Base-by-base conservation (phyloP, 2,888 invertebrate genomes). In the Drosophila planitibia region DNA sequence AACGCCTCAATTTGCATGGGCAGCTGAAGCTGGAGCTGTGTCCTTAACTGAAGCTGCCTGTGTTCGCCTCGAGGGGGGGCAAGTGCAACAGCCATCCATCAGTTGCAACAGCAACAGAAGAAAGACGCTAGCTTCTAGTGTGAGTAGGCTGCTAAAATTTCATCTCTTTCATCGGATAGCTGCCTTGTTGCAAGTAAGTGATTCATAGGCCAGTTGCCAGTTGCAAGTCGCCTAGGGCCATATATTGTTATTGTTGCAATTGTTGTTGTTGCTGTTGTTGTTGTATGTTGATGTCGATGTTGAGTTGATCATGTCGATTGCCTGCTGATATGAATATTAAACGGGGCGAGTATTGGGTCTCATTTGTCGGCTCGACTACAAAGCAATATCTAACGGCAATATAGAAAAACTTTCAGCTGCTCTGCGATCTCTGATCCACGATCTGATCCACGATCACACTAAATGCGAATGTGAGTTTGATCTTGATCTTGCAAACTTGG, bases 381-480 rank as follows among this genome's bases (percentile, higher is more conserved):
- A 88, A 88, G 82, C 57, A 25, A 80, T 73, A 75, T 79, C 90
- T 90, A 89, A 88, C 90, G 87, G 87, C 90, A 85, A 87, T 70
- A 64, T 72, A 55, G 51, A 33, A 59, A 35, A 68, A 44, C 62
- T 62, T 68, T 68, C 65, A 73, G 64, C 76, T 73, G 64, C 67
- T 39, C 49, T 54, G 44, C 55, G 53, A 57, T 35, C 35, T n/a
- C 64, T 39, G 81, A 76, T 80, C 67, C 81, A 76, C 77, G 76
- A 80, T n/a, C 64, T 39, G 80, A 76, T 80, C 70, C 81, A 74
- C 77, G 76, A 80, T 70, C 69, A 49, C 22, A 51, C 37, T 54
- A 37, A 60, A 28, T 39, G 53, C 61, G 39, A 65, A 32, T 73
- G 59, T 59, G 69, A 80, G 76, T 69, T 67, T 64, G 66, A 80